phyloP scores from a whole-genome alignment of 1,140 invertebrate genomes.

The Eufriesea mexicana region DNA sequence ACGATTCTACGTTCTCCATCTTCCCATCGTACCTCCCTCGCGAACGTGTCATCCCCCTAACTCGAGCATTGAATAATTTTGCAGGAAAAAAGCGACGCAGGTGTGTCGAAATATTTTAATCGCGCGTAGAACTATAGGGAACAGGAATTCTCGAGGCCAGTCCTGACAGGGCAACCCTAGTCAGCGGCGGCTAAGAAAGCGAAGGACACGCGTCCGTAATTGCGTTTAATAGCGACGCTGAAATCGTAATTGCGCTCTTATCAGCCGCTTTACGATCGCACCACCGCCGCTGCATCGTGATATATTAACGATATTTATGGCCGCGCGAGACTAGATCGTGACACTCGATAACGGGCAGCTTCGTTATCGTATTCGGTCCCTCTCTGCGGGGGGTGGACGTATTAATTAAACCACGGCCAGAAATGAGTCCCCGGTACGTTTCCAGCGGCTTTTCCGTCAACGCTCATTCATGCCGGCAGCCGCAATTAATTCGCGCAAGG shows the following conservation, averaged over 20 bases:
- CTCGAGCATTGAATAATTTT: no score
- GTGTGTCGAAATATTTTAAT: no score
- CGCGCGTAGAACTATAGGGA: no score
- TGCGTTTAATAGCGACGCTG: background rate
- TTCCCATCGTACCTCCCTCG: no score
- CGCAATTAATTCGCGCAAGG: slow-evolving; percentile 60
- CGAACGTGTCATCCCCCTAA: no score
- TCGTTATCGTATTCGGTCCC: slow-evolving; percentile 31
- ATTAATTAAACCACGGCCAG: slow-evolving; percentile 50
- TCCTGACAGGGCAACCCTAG: no score
- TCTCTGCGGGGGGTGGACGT: slow-evolving; percentile 9
- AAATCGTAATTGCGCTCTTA: background rate
- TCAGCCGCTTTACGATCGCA: background rate
- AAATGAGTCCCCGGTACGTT: background rate
- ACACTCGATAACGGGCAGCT: slow-evolving; percentile 1
- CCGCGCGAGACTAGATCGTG: slow-evolving; percentile 32
- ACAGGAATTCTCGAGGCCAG: no score
- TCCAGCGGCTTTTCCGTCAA: slow-evolving; percentile 40
- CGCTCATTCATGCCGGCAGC: slow-evolving; percentile 48
- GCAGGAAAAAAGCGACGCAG: no score
- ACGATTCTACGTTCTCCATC: no score
- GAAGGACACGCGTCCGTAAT: background rate
- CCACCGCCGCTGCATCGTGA: background rate
- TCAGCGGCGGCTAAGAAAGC: no score
- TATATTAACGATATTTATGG: slow-evolving; percentile 44